Evolutionary conservation across 2,888 invertebrate genomes (phyloP).

Genomic region (Rhogogaster chlorosoma): DNA sequence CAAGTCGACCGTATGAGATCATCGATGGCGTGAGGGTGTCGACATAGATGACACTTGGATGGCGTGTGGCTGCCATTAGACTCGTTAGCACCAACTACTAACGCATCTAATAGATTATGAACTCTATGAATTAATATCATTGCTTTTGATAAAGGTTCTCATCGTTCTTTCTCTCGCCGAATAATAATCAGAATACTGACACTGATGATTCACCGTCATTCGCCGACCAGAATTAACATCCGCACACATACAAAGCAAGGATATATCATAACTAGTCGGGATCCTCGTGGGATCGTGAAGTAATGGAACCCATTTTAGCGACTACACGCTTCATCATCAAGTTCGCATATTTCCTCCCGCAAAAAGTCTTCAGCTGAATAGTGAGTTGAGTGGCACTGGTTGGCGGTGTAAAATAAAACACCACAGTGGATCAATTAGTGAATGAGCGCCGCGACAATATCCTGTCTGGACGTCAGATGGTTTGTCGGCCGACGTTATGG

Average conservation of each 20-base stretch:
- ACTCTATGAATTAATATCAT: slow-evolving; percentile 76
- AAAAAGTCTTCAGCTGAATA: neutral
- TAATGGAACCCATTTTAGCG: neutral
- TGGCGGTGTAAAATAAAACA: slow-evolving; percentile 70
- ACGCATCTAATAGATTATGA: slow-evolving; percentile 76
- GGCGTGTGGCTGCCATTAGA: slow-evolving; percentile 73
- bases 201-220: neutral
- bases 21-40: slow-evolving; percentile 77
- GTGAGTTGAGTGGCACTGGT: slow-evolving; percentile 67
- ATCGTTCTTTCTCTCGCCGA: neutral
- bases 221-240: neutral
- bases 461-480: slow-evolving; percentile 68
- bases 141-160: slow-evolving; percentile 64
- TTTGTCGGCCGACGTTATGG: slow-evolving; percentile 41
- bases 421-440: slow-evolving; percentile 74
- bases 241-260: neutral
- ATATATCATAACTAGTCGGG: neutral
- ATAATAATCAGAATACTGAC: neutral
- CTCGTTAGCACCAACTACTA: slow-evolving; percentile 74
- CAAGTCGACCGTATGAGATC: slow-evolving; percentile 75
- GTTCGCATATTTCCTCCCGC: neutral
- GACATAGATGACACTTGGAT: slow-evolving; percentile 76
- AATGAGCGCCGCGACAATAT: slow-evolving; percentile 74
- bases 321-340: neutral
- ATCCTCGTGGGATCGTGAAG: neutral